Evolutionary conservation across 2,797 vertebrate species (phyloP), one percentile per base, ranked within the genome.

Genomic region (Alca torda): DNA sequence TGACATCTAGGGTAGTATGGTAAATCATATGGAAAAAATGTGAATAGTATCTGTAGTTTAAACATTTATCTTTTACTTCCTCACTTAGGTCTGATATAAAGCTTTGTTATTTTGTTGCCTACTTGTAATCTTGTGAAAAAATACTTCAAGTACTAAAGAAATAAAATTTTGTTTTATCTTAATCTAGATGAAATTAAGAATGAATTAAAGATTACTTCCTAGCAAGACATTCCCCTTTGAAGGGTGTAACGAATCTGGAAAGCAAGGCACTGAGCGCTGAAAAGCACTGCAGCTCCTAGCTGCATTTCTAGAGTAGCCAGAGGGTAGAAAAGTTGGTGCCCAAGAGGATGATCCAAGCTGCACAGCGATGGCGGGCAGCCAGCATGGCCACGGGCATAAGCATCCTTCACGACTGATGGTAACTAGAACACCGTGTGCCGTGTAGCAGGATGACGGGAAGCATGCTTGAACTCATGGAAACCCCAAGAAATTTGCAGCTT

Each of bases 401-500:
- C 23, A 14, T 70, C 57, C 37, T 14, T 37, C n/a, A 8, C 45
- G 30, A 13, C 67, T 79, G 77, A 33, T 31, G 50, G 83, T 65
- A 93, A 93, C 43, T 63, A 76, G 85, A 72, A 30, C 37, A 8
- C 16, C 5, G 10, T 1, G 46, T 84, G 80, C 56, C 48, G 4
- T 4, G 3, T 4, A 65, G 77, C 54, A 11, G 54, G 87, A 35
- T 82, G 69, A 76, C 5, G 28, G 80, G 90, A 97, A 91, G 19
- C 43, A 6, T 18, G 31, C 50, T 26, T 75, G 77, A 59, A 54
- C 73, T 92, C 54, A 17, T 3, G 20, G 88, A 75, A 96, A 70
- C 59, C 35, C 67, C 88, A 82, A 88, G 89, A 89, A 82, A 83
- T 76, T 23, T 87, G 77, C 63, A 54, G 73, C 61, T 96, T 96